Conservation (phyloP, 2,888 invertebrate species). For the Yponomeuta plumbellus region DNA sequence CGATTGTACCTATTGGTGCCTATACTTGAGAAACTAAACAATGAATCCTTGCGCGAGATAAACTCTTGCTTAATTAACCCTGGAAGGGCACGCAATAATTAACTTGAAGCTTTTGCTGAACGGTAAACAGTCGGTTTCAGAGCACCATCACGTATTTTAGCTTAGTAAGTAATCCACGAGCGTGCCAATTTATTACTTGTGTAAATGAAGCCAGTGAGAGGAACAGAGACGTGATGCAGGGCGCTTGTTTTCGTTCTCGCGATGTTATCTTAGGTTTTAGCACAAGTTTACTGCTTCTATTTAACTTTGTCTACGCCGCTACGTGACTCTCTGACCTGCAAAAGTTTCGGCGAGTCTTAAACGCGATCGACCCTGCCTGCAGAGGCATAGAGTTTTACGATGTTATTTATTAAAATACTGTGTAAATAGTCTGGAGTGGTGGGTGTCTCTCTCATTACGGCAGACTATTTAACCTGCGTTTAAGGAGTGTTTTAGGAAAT, state of each 20-base stretch:
- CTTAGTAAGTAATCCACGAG: conserved; percentile 10
- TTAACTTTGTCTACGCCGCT: conserved; percentile 10
- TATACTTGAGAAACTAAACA: conserved; percentile 16
- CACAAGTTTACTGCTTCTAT: conserved; percentile 10
- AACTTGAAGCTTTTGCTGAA: conserved; percentile 34
- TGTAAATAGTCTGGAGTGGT: too few species aligned
- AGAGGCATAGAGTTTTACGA: too few species aligned
- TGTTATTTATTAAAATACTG: too few species aligned
- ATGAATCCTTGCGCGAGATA: conserved; percentile 30
- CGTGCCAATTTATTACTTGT: conserved; percentile 17
- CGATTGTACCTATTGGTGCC: background rate
- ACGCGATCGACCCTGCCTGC: background rate
- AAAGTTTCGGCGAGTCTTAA: background rate
- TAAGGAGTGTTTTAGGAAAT: too few species aligned
- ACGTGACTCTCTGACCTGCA: conserved; percentile 6
- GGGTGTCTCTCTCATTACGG: too few species aligned
- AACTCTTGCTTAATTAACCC: conserved; percentile 37
- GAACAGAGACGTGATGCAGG: conserved; percentile 1
- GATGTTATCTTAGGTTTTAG: conserved; percentile 20
- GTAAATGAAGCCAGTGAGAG: conserved; percentile 16
- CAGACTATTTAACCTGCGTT: too few species aligned
- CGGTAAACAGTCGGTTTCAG: conserved; percentile 27
- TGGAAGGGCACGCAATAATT: conserved; percentile 35
- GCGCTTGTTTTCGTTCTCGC: background rate
- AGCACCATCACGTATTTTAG: conserved; percentile 14